Base-by-base conservation (phyloP, 2,888 invertebrate genomes). In the Plusia festucae region DNA sequence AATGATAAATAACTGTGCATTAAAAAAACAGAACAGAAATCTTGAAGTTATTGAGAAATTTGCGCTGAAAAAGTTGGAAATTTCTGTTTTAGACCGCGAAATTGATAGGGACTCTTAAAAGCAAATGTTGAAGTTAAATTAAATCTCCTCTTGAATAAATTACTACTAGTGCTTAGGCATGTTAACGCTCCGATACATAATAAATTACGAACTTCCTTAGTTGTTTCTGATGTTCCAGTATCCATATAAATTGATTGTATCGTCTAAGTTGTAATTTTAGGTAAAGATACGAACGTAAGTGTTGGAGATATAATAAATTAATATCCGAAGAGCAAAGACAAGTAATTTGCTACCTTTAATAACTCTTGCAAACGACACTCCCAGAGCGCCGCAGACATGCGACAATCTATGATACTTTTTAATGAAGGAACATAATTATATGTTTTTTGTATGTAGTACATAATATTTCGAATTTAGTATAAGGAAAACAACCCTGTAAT, bases 291-390 rank as follows among this genome's bases (percentile, higher is more conserved):
- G n/a, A 1, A 40, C 40, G 5, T 40, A 40, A 40, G 40, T 40
- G 40, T 40, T 52, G 65, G 51, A 70, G 7, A 15, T 52, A 55
- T 58, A 20, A 65, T 51, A 54, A 20, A 71, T 58, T 30, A 51
- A 49, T 58, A 55, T 70, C 52, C 44, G 60, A 76, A 52, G 60
- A 16, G 76, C 51, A 60, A 78, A 71, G 64, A 71, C 62, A 72
- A 68, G 63, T 82, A 82, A 84, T 84, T 82, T 82, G 82, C 82
- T 68, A 74, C 61, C 69, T 79, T 82, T 78, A 75, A 85, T 87
- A 84, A 87, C 84, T 84, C 9, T 86, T 82, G 72, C 66, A 60
- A 68, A 58, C 65, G 63, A 68, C 56, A 34, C n/a, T 40, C 40
- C 40, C 40, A 40, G 40, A 13, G n/a, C n/a, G n/a, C 5, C 40